Evolutionary conservation across 2,797 vertebrate genomes (phyloP).

Genomic region (Gobionotothen gibberifrons): DNA sequence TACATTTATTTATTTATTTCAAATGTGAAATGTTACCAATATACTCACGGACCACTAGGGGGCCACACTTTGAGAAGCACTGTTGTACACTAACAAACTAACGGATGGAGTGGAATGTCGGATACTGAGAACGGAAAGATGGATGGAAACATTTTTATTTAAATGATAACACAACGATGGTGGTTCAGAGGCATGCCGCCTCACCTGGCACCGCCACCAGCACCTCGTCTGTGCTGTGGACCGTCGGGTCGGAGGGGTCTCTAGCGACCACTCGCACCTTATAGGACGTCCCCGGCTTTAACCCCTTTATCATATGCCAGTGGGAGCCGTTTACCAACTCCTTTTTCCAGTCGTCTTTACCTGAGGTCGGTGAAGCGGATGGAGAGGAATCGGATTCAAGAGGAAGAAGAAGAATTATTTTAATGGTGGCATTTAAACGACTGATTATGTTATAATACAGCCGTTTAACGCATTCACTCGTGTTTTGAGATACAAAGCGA

Average conservation of each 20-base stretch:
- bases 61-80: too few relatives aligned
- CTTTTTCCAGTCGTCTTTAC: conserved; percentile 95
- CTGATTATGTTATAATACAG: neutral
- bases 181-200: conserved; percentile 80
- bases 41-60: too few relatives aligned
- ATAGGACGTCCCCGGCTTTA: conserved; percentile 95
- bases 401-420: conserved; percentile 6
- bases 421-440: neutral
- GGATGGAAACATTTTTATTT: conserved; percentile 24
- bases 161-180: conserved; percentile 5
- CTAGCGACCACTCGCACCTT: conserved; percentile 93
- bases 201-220: conserved; percentile 95
- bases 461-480: conserved; percentile 16
- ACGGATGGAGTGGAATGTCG: neutral
- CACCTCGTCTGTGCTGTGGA: conserved; percentile 90
- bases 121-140: conserved; percentile 12
- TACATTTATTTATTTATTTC: too few relatives aligned
- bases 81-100: conserved; percentile 27
- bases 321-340: conserved; percentile 93
- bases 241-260: conserved; percentile 85
- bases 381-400: conserved; percentile 45
- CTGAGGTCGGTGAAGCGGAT: conserved; percentile 78
- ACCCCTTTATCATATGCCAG: conserved; percentile 92
- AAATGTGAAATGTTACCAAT: too few relatives aligned
- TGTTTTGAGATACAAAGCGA: conserved; percentile 35